Evolutionary conservation across 2,113 vertebrate species (phyloP).

Genomic region (Helogale parvula): DNA sequence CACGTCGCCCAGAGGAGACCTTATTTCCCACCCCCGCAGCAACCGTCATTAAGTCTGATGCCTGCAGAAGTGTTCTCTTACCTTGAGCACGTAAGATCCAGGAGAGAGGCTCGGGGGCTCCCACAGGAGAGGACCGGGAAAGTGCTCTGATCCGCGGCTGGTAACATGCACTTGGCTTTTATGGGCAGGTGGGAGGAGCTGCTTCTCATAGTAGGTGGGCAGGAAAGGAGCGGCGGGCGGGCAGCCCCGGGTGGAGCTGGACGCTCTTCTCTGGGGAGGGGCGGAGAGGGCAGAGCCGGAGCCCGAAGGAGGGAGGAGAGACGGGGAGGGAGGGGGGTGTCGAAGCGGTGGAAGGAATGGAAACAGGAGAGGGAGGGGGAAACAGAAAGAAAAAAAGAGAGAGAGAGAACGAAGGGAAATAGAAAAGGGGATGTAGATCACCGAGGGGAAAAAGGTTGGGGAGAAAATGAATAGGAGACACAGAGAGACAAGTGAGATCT

Average conservation of each 20-base stretch:
- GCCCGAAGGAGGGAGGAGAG: slow-evolving; percentile 26
- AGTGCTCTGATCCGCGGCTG: slow-evolving; percentile 88
- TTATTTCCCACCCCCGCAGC: background rate
- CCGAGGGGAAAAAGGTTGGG: background rate
- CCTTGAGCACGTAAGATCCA: slow-evolving; percentile 87
- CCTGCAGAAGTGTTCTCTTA: slow-evolving; percentile 86
- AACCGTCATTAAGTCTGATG: slow-evolving; percentile 70
- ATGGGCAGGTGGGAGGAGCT: slow-evolving; percentile 96
- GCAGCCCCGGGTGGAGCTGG: slow-evolving; percentile 82
- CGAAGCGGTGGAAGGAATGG: background rate
- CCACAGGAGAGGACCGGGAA: slow-evolving; percentile 85
- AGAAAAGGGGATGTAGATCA: background rate
- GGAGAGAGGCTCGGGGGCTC: slow-evolving; percentile 86
- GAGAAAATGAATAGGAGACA: background rate
- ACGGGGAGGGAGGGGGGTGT: background rate
- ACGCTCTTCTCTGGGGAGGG: slow-evolving; percentile 77
- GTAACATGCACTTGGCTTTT: slow-evolving; percentile 94
- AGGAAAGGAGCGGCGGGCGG: slow-evolving; percentile 78
- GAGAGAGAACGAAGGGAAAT: background rate
- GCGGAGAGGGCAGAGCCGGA: slow-evolving; percentile 54
- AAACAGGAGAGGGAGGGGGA: background rate
- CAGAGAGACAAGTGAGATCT: background rate
- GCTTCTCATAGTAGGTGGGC: slow-evolving; percentile 89
- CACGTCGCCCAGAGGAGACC: slow-evolving; percentile 62
- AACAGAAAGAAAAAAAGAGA: background rate